Conservation (phyloP, 2,797 vertebrate species). For the Eurystomus glaucurus region DNA sequence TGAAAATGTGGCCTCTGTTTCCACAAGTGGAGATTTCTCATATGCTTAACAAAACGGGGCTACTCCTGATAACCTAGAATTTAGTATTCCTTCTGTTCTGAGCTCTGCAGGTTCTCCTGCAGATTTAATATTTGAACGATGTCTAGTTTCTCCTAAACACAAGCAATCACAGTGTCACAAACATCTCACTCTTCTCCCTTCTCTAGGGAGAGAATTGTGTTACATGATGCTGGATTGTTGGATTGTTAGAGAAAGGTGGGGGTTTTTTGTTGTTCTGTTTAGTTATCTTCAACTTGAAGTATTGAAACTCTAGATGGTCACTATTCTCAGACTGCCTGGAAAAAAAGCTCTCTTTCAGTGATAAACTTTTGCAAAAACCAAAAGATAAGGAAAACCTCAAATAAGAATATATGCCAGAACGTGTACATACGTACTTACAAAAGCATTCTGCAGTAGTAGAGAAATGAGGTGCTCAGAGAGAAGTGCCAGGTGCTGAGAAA, state of each 20-base stretch:
- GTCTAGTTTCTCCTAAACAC: not conserved
- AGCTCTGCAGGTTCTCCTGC: not conserved
- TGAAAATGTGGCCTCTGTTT: not conserved
- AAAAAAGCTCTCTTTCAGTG: not conserved
- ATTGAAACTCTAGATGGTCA: not conserved
- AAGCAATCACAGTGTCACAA: not conserved
- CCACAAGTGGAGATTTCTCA: not conserved
- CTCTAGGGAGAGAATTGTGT: not conserved
- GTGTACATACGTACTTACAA: not conserved
- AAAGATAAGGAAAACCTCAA: not conserved
- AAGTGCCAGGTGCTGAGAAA: not conserved
- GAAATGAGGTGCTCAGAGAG: not conserved
- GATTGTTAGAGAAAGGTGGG: not conserved
- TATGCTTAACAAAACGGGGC: not conserved
- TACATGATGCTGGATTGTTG: not conserved
- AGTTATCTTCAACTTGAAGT: not conserved
- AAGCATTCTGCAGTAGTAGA: not conserved
- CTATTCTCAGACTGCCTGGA: not conserved
- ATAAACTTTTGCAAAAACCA: not conserved
- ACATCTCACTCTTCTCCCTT: not conserved
- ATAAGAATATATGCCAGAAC: not conserved
- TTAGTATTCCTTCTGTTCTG: not conserved
- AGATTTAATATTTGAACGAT: not conserved
- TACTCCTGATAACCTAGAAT: not conserved
- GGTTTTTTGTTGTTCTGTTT: not conserved